Conservation (phyloP, 2,797 vertebrate genomes). For the Taenioides sp. region DNA sequence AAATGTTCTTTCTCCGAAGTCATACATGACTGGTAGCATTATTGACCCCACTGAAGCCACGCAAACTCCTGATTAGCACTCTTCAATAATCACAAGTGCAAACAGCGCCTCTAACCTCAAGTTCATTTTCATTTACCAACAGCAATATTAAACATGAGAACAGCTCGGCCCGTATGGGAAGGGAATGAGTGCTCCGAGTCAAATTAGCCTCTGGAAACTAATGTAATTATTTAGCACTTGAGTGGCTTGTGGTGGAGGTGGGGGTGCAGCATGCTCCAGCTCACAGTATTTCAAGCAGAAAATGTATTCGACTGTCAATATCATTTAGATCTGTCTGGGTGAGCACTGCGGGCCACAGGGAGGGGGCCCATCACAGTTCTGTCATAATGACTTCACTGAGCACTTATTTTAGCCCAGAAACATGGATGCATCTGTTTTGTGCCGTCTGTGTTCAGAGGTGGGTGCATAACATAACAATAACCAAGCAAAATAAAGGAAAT, state of each 20-base stretch:
- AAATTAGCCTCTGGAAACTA: conserved; percentile 71
- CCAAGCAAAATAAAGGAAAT: neutral
- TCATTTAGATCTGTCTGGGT: conserved; percentile 72
- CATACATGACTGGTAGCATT: conserved; percentile 17
- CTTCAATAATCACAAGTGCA: conserved; percentile 8
- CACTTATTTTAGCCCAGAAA: conserved; percentile 32
- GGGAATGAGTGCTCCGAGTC: conserved; percentile 65
- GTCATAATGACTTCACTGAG: conserved; percentile 62
- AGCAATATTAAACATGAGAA: conserved; percentile 47
- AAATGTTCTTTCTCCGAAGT: conserved; percentile 28
- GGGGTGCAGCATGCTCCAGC: conserved; percentile 42
- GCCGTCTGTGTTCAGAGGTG: neutral
- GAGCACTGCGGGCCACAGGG: conserved; percentile 48
- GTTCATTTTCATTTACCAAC: conserved; percentile 55
- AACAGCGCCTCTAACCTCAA: conserved; percentile 15
- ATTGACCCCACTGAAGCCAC: conserved; percentile 33
- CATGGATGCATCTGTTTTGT: conserved; percentile 15
- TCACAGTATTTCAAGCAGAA: conserved; percentile 70
- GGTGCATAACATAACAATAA: neutral
- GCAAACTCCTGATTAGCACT: conserved; percentile 37
- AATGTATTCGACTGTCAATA: conserved; percentile 79
- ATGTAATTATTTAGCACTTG: conserved; percentile 78
- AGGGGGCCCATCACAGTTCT: conserved; percentile 52
- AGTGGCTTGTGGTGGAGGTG: conserved; percentile 38
- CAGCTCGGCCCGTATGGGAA: conserved; percentile 49